Percentiles rank a stretch among this genome's conserved stretches.
Conservation (phyloP, 2,797 vertebrate genomes). For the Balearica regulorum region DNA sequence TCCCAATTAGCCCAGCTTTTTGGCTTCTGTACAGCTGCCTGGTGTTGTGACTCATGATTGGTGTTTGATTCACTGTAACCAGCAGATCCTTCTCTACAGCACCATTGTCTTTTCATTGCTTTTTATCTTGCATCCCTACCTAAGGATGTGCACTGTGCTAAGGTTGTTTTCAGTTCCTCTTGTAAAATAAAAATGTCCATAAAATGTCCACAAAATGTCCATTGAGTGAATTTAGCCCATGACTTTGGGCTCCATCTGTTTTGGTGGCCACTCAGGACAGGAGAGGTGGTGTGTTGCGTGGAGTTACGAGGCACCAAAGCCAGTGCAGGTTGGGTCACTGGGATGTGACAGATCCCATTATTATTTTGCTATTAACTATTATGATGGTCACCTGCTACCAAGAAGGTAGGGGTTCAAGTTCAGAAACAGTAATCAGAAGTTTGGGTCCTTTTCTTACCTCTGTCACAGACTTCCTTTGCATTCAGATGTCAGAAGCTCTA, state of each 20-base stretch:
- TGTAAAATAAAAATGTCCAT: too few species aligned
- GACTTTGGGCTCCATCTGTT: too few species aligned
- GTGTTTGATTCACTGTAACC: neutral
- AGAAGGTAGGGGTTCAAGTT: neutral
- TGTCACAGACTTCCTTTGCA: neutral
- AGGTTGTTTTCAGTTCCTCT: neutral
- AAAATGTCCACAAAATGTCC: too few species aligned
- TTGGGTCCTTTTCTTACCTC: neutral
- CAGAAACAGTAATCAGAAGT: neutral
- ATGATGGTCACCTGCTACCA: neutral
- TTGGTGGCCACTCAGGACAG: too few species aligned
- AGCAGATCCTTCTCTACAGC: neutral
- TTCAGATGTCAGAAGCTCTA: neutral
- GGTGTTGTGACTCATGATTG: neutral
- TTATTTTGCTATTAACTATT: neutral
- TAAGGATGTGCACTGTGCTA: neutral
- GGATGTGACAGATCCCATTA: neutral
- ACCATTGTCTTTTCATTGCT: neutral
- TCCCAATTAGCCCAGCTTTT: neutral
- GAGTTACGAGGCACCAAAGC: too few species aligned
- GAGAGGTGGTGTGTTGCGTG: too few species aligned
- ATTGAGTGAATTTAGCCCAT: too few species aligned
- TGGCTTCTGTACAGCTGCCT: neutral
- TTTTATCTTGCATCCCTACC: neutral
- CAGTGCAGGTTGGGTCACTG: too few species aligned